Evolutionary conservation across 2,113 vertebrate genomes (phyloP), one percentile per base, ranked within the genome.

Genomic region (Gambusia affinis): DNA sequence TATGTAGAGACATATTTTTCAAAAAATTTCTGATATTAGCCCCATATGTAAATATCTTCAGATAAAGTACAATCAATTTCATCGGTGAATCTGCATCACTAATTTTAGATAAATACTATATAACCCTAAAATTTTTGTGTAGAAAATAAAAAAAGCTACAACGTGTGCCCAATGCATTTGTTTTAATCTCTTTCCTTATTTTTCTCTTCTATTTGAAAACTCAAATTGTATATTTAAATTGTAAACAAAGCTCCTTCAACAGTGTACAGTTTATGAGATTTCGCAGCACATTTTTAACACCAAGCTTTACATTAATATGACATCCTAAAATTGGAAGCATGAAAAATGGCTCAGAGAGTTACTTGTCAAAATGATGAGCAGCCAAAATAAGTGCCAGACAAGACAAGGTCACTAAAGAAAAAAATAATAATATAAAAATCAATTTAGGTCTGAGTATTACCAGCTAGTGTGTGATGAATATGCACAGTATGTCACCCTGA

Each of bases 401-500:
- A 78, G 22, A 60, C 60, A 80, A 60, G 35, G 37, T 17, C 44
- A 72, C 70, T 28, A 67, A 67, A 17, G 3, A 65, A 5, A 39
- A 65, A 35, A 35, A 4, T 19, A 17, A 47, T 44, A n/a, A 42
- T 42, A 42, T 4, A 28, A 28, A 37, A 28, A 37, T 24, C 17
- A 12, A 79, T 42, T 72, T 75, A 69, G 44, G 22, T 12, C n/a
- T 73, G 11, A 63, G 0, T 72, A 17, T 78, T 67, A 10, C 22
- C 33, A 78, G 54, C 44, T 76, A 57, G 63, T 67, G 8, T 78
- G 54, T 85, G 76, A 87, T 76, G 27, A 75, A 72, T 70, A 33
- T 68, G 70, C 70, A 78, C 76, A 76, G 29, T 35, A 15, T 64
- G 19, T 33, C 35, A 28, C 22, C 1, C 0, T 42, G 44, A 69